phyloP scores from a whole-genome alignment of 2,797 vertebrate species.

The Silurus aristotelis region DNA sequence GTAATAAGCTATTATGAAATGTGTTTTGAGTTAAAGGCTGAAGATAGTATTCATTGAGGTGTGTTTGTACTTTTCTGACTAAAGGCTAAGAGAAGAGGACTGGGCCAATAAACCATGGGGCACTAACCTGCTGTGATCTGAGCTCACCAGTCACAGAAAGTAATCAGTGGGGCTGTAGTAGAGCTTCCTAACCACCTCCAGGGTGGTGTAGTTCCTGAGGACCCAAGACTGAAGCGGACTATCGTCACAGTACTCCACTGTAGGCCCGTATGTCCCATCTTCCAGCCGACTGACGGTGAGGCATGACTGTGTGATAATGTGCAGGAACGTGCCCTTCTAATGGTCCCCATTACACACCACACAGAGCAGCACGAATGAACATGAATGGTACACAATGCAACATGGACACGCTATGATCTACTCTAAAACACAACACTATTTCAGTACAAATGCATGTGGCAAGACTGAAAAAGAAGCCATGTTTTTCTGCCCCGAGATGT shows the following conservation, averaged over 20 bases:
- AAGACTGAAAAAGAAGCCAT: neutral
- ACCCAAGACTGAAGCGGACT: conserved; percentile 82
- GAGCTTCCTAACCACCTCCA: conserved; percentile 86
- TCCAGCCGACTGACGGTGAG: conserved; percentile 86
- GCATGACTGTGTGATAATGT: conserved; percentile 91
- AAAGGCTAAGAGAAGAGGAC: conserved; percentile 27
- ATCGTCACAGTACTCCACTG: conserved; percentile 85
- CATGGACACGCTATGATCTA: conserved; percentile 2
- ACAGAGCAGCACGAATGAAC: conserved; percentile 36
- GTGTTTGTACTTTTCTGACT: neutral
- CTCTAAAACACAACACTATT: conserved; percentile 10
- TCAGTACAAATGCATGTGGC: neutral
- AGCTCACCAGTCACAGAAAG: conserved; percentile 75
- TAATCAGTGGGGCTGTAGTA: conserved; percentile 89
- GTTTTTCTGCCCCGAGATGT: neutral
- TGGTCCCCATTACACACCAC: conserved; percentile 65
- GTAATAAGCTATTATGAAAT: neutral
- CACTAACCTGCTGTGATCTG: conserved; percentile 71
- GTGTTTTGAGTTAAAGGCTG: neutral
- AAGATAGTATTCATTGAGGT: neutral
- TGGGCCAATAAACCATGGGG: conserved; percentile 35
- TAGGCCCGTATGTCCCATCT: conserved; percentile 83
- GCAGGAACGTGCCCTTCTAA: conserved; percentile 89
- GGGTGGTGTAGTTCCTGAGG: conserved; percentile 83
- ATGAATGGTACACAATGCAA: neutral